A percentile compares a stretch with the other conserved stretches of the same genome.
Evolutionary conservation across 2,888 invertebrate species (phyloP).

Genomic region (Arrhopalites spinosus): DNA sequence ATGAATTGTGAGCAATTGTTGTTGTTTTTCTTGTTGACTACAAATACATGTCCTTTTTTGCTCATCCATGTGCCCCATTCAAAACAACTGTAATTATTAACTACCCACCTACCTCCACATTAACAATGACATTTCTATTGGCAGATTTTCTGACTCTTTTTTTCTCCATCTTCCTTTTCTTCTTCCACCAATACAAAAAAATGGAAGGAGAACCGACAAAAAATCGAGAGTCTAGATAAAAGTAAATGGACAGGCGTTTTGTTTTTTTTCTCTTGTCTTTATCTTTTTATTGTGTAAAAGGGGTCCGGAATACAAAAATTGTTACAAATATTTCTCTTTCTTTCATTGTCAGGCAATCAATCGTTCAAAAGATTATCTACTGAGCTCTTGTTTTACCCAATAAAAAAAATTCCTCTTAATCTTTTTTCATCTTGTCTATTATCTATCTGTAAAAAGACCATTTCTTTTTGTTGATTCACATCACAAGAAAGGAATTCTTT

Average conservation of each 20-base stretch:
- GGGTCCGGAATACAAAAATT: too few relatives aligned
- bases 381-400: too few relatives aligned
- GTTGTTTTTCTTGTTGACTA: background rate
- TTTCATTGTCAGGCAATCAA: too few relatives aligned
- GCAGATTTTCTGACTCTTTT: background rate
- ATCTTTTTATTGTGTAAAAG: background rate
- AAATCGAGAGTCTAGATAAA: background rate
- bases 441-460: too few relatives aligned
- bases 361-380: too few relatives aligned
- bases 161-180: background rate
- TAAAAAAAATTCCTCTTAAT: too few relatives aligned
- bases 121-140: conserved; percentile 8
- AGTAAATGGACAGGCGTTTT: background rate
- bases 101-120: background rate
- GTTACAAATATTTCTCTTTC: too few relatives aligned
- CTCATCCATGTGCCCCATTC: background rate
- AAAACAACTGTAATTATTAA: conserved; percentile 2
- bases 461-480: too few relatives aligned
- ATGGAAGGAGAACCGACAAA: background rate
- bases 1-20: conserved; percentile 1
- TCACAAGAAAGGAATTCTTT: too few relatives aligned
- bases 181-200: background rate
- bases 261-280: background rate
- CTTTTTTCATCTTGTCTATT: too few relatives aligned
- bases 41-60: background rate